Percentiles rank a stretch among this genome's conserved stretches.
Conservation (phyloP, 2,888 invertebrate species). For the Drosophila atripex region DNA sequence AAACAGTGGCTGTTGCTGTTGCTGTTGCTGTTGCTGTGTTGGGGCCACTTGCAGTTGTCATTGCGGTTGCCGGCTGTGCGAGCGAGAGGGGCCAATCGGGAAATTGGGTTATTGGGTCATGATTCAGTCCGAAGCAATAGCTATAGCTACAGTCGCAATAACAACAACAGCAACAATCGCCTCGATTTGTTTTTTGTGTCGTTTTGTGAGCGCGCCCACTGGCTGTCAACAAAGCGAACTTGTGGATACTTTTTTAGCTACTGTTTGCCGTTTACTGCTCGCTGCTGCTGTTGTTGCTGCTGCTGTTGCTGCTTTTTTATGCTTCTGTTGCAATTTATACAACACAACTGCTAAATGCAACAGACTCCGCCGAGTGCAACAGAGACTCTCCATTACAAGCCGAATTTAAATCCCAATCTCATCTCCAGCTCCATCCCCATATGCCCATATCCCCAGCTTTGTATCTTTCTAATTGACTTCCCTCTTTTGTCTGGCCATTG, state of each 20-base stretch:
- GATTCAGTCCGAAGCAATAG: conserved; percentile 80
- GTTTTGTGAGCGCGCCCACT: conserved; percentile 56
- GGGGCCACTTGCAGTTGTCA: conserved; percentile 73
- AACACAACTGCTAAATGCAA: conserved; percentile 19
- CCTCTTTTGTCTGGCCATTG: conserved; percentile 72
- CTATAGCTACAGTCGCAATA: conserved; percentile 37
- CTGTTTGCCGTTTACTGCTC: conserved; percentile 54
- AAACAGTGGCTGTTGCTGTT: conserved; percentile 21
- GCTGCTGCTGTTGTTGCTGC: conserved; percentile 17
- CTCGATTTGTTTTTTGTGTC: conserved; percentile 74
- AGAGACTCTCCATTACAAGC: conserved; percentile 6
- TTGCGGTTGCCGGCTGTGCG: conserved; percentile 55
- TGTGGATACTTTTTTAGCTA: conserved; percentile 71
- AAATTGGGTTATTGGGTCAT: conserved; percentile 82
- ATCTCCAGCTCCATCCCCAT: conserved; percentile 3
- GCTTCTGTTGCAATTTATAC: conserved; percentile 57
- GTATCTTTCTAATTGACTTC: conserved; percentile 78
- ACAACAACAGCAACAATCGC: conserved; percentile 58
- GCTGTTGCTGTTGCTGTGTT: conserved; percentile 46
- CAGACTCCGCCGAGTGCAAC: conserved; percentile 7
- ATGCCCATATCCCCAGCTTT: conserved; percentile 55
- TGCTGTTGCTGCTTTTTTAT: conserved; percentile 13
- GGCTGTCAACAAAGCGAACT: conserved; percentile 58
- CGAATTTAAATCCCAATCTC: conserved; percentile 28
- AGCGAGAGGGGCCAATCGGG: conserved; percentile 60